These are phyloP conservation scores for Cosmorhoe ocellata DNA, from an alignment of 2,888 invertebrate genomes.

Conservation along the genomic window DNA sequence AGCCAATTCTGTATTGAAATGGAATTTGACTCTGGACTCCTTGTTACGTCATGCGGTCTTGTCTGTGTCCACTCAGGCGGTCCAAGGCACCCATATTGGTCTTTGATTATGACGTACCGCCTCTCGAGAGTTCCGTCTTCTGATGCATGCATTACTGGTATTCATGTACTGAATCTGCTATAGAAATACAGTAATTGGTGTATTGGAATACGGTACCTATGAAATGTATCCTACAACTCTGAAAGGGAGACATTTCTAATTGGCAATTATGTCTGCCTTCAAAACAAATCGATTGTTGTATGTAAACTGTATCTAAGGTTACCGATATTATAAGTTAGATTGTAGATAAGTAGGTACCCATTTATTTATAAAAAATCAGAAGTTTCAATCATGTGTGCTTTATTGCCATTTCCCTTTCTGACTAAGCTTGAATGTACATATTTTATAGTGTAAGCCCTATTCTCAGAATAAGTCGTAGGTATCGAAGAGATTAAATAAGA, in stretches of 20 bases:
- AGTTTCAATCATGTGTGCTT: too few relatives aligned
- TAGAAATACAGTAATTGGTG: conserved; percentile 31
- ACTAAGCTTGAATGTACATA: too few relatives aligned
- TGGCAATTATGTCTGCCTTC: background rate
- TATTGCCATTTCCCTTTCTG: too few relatives aligned
- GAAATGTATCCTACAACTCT: background rate
- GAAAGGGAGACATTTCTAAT: background rate
- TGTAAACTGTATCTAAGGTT: too few relatives aligned
- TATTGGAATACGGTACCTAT: background rate
- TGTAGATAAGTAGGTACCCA: too few relatives aligned
- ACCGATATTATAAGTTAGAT: too few relatives aligned
- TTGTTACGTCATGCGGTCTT: conserved; percentile 54
- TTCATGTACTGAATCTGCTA: conserved; percentile 28
- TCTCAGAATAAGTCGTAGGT: too few relatives aligned
- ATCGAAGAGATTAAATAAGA: too few relatives aligned
- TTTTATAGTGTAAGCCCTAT: too few relatives aligned
- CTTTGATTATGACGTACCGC: conserved; percentile 63
- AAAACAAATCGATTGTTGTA: too few relatives aligned
- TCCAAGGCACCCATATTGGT: conserved; percentile 55
- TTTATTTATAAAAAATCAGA: too few relatives aligned
- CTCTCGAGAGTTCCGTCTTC: conserved; percentile 46
- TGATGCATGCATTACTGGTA: conserved; percentile 42
- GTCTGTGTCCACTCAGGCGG: conserved; percentile 67
- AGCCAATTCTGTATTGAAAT: background rate
- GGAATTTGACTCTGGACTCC: background rate